Evolutionary conservation across 64 coral and sea anemone species (phyloP), one percentile per base, ranked within the genome.

Genomic region (Catalaphyllia jardinei): DNA sequence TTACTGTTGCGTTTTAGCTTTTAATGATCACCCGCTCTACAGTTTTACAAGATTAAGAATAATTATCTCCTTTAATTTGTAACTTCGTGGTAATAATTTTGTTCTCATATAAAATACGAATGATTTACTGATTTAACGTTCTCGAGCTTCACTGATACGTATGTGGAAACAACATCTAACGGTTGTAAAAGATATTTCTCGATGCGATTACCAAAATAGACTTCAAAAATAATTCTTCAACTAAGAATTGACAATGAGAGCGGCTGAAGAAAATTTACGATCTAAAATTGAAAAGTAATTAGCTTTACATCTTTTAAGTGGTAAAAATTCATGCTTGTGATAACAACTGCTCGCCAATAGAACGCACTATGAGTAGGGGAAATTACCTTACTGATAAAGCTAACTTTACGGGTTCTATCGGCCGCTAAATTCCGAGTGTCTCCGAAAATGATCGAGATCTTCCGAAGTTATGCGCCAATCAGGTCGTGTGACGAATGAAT

Each of bases 91-190:
- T 85, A 71, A 85, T 85, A 85, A 85, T 71, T 85, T 85, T 85
- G 81, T 85, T 91, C 89, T 91, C 62, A 42, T 91, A 91, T 74
- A 91, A 91, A 91, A 91, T 91, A 84, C 79, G 89, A 91, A 91
- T 84, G 89, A 74, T 61, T 82, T 61, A 49, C 74, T 51, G 31
- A 71, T 25, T 71, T 20, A 65, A 71, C 2, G 52, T 80, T 62
- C 19, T 85, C 31, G 62, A 67, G 63, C 52, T 50, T 30, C 30
- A 85, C 62, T 33, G 82, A 73, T 46, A 73, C 78, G 89, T 90
- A 90, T 90, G 89, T 27, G 57, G 73, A 82, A 83, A 60, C 20
- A 27, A 63, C 79, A 75, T 73, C 60, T 91, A 25, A 75, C 52
- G 69, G 7, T 82, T 75, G 69, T 80, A 80, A 71, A 33, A 90